Evolutionary conservation across 1,140 invertebrate species (phyloP).

Genomic region (Brachionus rubens): DNA sequence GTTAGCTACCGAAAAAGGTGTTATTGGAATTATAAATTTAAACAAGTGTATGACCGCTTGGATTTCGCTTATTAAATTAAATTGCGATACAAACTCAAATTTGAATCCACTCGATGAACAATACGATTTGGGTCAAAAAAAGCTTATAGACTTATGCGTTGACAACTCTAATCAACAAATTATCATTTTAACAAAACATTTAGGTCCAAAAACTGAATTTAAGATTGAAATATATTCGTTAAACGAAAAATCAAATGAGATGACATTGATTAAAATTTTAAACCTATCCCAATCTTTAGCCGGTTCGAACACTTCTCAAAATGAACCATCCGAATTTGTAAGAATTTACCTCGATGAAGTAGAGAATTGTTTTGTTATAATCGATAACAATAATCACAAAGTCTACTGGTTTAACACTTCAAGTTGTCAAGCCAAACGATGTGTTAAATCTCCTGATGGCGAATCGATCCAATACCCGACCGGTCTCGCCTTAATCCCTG

Average conservation of each 20-base stretch:
- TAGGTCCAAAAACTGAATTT: constrained; percentile 13
- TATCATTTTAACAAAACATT: background rate
- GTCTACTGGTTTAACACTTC: constrained; percentile 43
- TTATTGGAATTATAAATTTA: constrained; percentile 28
- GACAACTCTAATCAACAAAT: constrained; percentile 27
- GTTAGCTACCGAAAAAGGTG: constrained; percentile 30
- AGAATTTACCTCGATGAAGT: constrained; percentile 32
- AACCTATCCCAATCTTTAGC: background rate
- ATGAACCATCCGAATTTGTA: constrained; percentile 37
- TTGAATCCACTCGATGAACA: constrained; percentile 14
- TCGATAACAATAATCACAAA: constrained; percentile 43
- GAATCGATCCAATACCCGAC: constrained; percentile 26
- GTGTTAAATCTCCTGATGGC: constrained; percentile 37
- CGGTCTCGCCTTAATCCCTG: background rate
- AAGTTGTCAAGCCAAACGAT: constrained; percentile 34
- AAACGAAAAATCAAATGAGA: constrained; percentile 34
- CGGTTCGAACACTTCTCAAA: constrained; percentile 13
- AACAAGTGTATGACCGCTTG: constrained; percentile 45
- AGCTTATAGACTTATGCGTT: constrained; percentile 13
- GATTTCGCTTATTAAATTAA: constrained; percentile 24
- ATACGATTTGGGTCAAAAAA: constrained; percentile 28
- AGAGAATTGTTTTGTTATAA: constrained; percentile 26
- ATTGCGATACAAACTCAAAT: constrained; percentile 4
- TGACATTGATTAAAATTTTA: background rate
- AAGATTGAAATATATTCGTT: constrained; percentile 32